Conservation (phyloP, 1,140 invertebrate species). For the Drosophila ambigua region DNA sequence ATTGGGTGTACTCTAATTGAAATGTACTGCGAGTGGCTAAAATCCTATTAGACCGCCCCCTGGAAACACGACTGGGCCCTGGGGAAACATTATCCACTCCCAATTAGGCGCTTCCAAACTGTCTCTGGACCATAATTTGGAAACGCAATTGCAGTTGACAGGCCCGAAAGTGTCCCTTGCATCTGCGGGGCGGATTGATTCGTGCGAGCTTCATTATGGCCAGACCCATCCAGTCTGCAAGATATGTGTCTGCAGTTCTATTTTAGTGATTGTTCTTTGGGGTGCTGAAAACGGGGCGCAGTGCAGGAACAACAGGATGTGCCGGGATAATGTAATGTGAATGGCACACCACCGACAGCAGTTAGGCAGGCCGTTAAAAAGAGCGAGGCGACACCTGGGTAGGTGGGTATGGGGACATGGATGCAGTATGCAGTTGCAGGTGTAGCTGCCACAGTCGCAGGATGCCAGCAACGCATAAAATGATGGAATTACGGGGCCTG, state of each 20-base stretch:
- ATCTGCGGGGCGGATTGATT: neutral
- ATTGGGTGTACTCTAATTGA: slow-evolving; percentile 63
- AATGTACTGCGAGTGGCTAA: slow-evolving; percentile 61
- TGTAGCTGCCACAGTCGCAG: slow-evolving; percentile 42
- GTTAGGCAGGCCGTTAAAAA: neutral
- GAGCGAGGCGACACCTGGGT: slow-evolving; percentile 13
- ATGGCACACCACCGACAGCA: slow-evolving; percentile 59
- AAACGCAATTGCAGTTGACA: neutral
- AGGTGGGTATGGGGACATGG: slow-evolving; percentile 1
- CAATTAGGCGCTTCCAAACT: slow-evolving; percentile 3
- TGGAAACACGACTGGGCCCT: slow-evolving; percentile 35
- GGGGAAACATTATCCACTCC: slow-evolving; percentile 34
- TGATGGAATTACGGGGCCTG: slow-evolving; percentile 33
- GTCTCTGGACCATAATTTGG: slow-evolving; percentile 5
- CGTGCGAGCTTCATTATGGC: too few relatives aligned
- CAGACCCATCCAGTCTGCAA: too few relatives aligned
- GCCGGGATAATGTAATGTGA: slow-evolving; percentile 49
- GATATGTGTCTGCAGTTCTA: neutral
- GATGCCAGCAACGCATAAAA: slow-evolving; percentile 57
- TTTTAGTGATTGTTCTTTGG: slow-evolving; percentile 1
- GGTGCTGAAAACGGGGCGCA: slow-evolving; percentile 5
- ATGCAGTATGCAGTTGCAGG: slow-evolving; percentile 33
- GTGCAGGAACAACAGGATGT: slow-evolving; percentile 12
- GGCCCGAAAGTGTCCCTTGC: slow-evolving; percentile 10
- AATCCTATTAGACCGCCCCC: slow-evolving; percentile 63